A percentile compares a stretch with the other conserved stretches of the same genome.
phyloP scores from a whole-genome alignment of 2,888 invertebrate species.

The Parnassius orleans region DNA sequence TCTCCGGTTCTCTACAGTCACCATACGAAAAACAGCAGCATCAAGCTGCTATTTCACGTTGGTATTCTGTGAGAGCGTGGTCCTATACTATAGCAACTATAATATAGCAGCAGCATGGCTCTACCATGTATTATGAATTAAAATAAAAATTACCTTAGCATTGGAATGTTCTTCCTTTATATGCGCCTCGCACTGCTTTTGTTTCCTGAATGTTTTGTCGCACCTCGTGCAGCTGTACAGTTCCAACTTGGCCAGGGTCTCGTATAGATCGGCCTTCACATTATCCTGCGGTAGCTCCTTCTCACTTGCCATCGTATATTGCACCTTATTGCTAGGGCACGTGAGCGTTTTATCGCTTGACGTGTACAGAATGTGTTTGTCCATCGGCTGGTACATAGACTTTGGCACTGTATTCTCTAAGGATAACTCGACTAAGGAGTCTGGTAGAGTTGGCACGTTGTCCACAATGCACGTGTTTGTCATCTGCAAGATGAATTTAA shows the following conservation, averaged over 20 bases:
- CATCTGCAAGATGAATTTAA: conserved; percentile 52
- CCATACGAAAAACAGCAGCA: too few species aligned
- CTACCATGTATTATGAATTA: too few species aligned
- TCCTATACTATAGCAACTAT: too few species aligned
- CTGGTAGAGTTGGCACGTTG: conserved; percentile 66
- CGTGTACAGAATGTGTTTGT: conserved; percentile 67
- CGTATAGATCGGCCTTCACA: conserved; percentile 60
- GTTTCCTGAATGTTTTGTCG: conserved; percentile 82
- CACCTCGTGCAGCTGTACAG: conserved; percentile 65
- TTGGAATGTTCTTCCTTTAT: conserved; percentile 78
- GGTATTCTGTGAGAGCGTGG: too few species aligned
- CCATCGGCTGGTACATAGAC: conserved; percentile 67
- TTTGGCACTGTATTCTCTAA: conserved; percentile 70
- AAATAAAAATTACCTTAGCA: conserved; percentile 45
- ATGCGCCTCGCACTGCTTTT: conserved; percentile 83
- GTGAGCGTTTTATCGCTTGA: conserved; percentile 59
- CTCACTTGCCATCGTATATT: conserved; percentile 64
- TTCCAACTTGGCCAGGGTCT: conserved; percentile 57
- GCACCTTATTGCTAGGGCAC: conserved; percentile 58
- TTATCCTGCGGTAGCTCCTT: conserved; percentile 47
- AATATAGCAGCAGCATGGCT: background rate
- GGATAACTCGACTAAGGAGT: conserved; percentile 73
- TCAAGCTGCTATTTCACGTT: too few species aligned
- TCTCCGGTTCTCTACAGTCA: too few species aligned
- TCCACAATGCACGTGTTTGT: conserved; percentile 71